phyloP scores from a whole-genome alignment of 2,888 invertebrate species.

The Myopa tessellatipennis region DNA sequence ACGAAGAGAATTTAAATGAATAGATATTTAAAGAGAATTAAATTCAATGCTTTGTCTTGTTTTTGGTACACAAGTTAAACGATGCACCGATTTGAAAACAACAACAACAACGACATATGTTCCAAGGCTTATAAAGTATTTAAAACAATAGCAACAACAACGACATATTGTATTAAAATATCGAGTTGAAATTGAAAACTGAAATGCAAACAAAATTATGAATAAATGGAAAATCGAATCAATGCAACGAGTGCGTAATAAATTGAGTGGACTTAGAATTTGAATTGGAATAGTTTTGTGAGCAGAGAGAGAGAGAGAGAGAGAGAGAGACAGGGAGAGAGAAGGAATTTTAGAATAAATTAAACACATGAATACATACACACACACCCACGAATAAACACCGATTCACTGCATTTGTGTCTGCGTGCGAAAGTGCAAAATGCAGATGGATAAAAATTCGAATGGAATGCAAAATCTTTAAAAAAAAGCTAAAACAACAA shows the following conservation, averaged over 20 bases:
- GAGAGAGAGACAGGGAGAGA: too few relatives aligned
- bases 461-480: neutral
- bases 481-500: neutral
- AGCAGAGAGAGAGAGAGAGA: too few relatives aligned
- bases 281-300: too few relatives aligned
- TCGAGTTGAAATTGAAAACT: neutral
- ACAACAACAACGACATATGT: neutral
- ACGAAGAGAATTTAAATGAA: too few relatives aligned
- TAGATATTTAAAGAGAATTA: too few relatives aligned
- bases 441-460: neutral
- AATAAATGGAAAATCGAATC: too few relatives aligned
- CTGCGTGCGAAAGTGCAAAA: neutral
- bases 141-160: neutral
- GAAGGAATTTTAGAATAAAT: too few relatives aligned
- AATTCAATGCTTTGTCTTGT: too few relatives aligned
- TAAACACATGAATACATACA: too few relatives aligned
- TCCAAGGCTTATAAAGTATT: neutral
- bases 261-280: too few relatives aligned
- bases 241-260: too few relatives aligned
- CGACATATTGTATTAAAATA: neutral
- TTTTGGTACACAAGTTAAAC: neutral
- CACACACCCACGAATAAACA: neutral
- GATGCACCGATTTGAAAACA: neutral
- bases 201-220: neutral
- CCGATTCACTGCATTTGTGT: neutral